These are phyloP conservation scores for Nesoenas mayeri DNA, from an alignment of 2,113 vertebrate genomes.

Conservation along the genomic window DNA sequence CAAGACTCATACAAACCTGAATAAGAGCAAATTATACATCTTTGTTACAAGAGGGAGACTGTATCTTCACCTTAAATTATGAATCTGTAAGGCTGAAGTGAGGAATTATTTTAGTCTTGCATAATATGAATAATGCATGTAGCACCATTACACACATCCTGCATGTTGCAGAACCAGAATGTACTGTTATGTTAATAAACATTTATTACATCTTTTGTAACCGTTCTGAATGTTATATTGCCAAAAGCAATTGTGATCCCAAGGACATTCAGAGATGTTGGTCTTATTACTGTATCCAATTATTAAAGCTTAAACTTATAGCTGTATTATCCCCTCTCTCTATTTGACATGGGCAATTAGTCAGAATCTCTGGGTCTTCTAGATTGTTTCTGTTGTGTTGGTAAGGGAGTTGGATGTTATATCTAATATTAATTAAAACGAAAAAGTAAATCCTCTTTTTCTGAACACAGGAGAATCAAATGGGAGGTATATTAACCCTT, in stretches of 20 bases:
- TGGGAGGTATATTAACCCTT: fast-evolving
- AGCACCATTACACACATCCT: background rate
- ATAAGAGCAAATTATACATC: conserved; percentile 1
- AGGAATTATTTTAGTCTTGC: conserved; percentile 19
- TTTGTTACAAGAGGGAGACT: background rate
- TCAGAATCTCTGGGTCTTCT: background rate
- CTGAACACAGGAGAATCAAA: background rate
- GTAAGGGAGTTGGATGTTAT: background rate
- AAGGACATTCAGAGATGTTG: background rate
- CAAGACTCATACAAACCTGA: background rate
- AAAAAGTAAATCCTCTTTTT: background rate
- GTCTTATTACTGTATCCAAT: background rate
- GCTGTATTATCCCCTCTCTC: background rate
- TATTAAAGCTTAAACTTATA: background rate
- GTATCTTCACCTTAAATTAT: conserved; percentile 28
- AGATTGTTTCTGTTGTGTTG: background rate
- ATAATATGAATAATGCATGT: conserved; percentile 52
- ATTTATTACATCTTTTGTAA: background rate
- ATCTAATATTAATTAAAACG: background rate
- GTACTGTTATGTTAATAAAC: conserved; percentile 20
- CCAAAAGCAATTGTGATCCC: conserved; percentile 1
- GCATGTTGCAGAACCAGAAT: background rate
- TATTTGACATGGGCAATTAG: background rate
- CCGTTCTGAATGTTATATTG: background rate
- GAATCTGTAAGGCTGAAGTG: background rate